Evolutionary conservation across 2,888 invertebrate genomes (phyloP).

Genomic region (Lasioglossum morio): DNA sequence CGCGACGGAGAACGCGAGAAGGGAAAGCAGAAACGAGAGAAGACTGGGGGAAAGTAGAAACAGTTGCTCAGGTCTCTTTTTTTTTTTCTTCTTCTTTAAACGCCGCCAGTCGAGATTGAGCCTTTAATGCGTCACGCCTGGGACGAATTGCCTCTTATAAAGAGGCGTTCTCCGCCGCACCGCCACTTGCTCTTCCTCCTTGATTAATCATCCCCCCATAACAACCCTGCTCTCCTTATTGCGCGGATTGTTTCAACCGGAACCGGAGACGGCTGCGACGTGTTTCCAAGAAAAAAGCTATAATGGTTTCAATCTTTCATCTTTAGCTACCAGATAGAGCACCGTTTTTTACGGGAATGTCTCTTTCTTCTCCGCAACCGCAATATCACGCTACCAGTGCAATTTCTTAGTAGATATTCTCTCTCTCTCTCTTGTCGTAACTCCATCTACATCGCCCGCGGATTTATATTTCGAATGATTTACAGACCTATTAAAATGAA

Average conservation of each 20-base stretch:
- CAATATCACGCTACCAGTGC: not conserved
- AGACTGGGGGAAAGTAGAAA: constrained; percentile 42
- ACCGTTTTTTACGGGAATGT: not conserved
- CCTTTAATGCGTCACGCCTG: constrained; percentile 73
- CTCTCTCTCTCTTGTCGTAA: not conserved
- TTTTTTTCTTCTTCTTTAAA: constrained; percentile 21
- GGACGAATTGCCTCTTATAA: constrained; percentile 77
- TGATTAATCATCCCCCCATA: constrained; percentile 43
- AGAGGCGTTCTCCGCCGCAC: constrained; percentile 61
- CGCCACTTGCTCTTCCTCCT: constrained; percentile 47
- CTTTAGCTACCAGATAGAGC: not conserved
- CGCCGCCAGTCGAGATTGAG: constrained; percentile 66
- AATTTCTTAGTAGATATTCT: not conserved
- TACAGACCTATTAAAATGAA: not conserved
- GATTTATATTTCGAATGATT: not conserved
- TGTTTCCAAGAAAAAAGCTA: not conserved
- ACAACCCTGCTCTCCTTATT: constrained; percentile 12
- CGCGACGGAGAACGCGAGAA: not conserved
- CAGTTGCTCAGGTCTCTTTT: not conserved
- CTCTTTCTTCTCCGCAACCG: not conserved
- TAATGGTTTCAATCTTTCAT: constrained; percentile 18
- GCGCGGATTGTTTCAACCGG: constrained; percentile 14
- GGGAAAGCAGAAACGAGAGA: not conserved
- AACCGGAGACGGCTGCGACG: not conserved
- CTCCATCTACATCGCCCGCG: not conserved